Evolutionary conservation across 92 coral and sea anemone species (phyloP), one percentile per base, ranked within the genome.

Genomic region (Palythoa grandis): DNA sequence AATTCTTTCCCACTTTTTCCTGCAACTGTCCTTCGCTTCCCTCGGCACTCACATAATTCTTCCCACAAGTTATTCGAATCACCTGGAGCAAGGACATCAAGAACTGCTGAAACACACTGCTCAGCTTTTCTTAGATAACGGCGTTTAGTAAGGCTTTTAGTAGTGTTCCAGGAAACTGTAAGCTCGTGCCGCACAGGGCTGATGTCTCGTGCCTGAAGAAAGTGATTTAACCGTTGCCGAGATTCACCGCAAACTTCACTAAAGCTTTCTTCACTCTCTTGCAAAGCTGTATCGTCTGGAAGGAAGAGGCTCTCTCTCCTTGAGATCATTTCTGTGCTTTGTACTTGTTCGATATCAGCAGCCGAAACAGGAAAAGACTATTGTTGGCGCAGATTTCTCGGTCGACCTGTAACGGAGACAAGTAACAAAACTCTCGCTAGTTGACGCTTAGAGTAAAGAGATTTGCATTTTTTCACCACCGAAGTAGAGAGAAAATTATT

Each of bases 61-160:
- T 24, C 68, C 68, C 68, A 61, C 68, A 61, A 61, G 17, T 61
- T 61, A 61, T 61, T 24, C 10, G 68, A 61, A 61, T 61, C 68
- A 61, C 17, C 29, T 61, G 68, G 68, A 61, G 68, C 68, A 61
- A 61, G 68, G 68, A 61, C 68, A 61, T 61, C 68, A 61, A n/a
- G 17, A 61, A 61, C 68, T 61, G 68, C 68, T 61, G 84, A 82
- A 29, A 87, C 76, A 23, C 71, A 76, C 69, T 87, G 92, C 19
- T 70, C 63, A 15, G 67, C 68, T 61, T 61, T 61, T 61, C 68
- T 61, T 24, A 61, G 68, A 61, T 61, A 61, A 61, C 29, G 68
- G 40, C 92, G 90, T 82, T 90, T 86, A 16, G 92, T 87, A 39
- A 90, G 83, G 38, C 84, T 83, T 53, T 76, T 50, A 7, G 88